Base-by-base conservation (phyloP, 2,888 invertebrate species). In the Dryomyza anilis region DNA sequence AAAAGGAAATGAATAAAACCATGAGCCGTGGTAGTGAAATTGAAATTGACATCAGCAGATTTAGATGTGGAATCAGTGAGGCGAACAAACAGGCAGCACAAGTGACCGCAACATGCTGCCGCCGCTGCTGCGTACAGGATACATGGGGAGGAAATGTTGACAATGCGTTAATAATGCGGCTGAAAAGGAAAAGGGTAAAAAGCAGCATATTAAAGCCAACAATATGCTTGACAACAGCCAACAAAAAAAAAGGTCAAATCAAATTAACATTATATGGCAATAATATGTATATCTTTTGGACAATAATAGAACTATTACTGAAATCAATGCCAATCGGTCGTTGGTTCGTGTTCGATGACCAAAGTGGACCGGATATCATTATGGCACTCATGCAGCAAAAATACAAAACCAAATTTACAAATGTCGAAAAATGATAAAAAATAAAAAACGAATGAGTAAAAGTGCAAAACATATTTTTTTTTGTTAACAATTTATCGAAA, bases 1-100 rank as follows among this genome's bases (percentile, higher is more conserved):
- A 36, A 55, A 30, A 36, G 55, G 55, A 55, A 55, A 55, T 55
- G 33, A 55, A 55, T 55, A 36, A 55, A 55, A 23, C 55, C 23
- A 55, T 33, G 23, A 55, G 12, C 21, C 7, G 36, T 55, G 55
- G 16, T 14, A 50, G 25, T n/a, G 25, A n/a, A 50, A 21, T 25
- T 21, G 50, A 50, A n/a, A n/a, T n/a, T n/a, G n/a, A n/a, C 50
- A 50, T 50, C 50, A 50, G 25, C 14, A 25, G 25, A 50, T 50
- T n/a, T 23, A 25, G 50, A 12, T 14, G 23, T 25, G 23, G 10
- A 25, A 3, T 10, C 23, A 50, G 25, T 10, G 1, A 19, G 12
- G 14, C 6, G 16, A 43, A 1, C 2, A 25, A 14, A n/a, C 23
- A 25, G n/a, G 25, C 23, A 27, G 14, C 50, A 12, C 50, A 50